Evolutionary conservation across 2,888 invertebrate genomes (phyloP).

Genomic region (Phengaris alcon): DNA sequence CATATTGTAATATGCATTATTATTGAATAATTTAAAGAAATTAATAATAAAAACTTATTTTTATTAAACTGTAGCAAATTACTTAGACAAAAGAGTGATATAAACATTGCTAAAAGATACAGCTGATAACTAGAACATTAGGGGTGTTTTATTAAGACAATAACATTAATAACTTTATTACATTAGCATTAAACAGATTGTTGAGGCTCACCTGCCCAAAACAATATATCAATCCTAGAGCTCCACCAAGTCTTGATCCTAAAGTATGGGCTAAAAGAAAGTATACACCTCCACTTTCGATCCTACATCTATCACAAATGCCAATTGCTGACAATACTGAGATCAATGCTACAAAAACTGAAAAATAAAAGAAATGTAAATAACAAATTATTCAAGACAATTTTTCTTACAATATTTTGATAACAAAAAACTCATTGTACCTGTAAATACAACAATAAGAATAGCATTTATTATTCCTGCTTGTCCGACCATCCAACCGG

Average conservation of each 20-base stretch:
- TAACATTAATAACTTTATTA: neutral
- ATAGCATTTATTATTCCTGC: constrained; percentile 90
- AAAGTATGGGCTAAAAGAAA: constrained; percentile 96
- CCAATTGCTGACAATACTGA: constrained; percentile 97
- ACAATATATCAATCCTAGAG: constrained; percentile 95
- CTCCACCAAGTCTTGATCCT: constrained; percentile 95
- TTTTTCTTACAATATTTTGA: neutral
- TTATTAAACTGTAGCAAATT: neutral
- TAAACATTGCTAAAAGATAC: neutral
- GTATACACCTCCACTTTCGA: constrained; percentile 98
- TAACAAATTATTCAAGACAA: constrained; percentile 15
- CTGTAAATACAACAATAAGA: constrained; percentile 89
- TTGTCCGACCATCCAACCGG: constrained; percentile 98
- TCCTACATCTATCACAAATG: constrained; percentile 95
- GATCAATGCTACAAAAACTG: constrained; percentile 92
- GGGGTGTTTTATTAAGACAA: neutral
- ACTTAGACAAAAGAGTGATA: neutral
- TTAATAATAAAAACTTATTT: neutral
- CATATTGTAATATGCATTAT: neutral
- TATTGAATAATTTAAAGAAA: neutral
- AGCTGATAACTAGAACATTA: neutral
- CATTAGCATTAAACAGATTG: neutral
- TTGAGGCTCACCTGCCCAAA: constrained; percentile 90
- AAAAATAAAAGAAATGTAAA: constrained; percentile 47
- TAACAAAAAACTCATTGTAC: constrained; percentile 54